These are phyloP conservation scores for Sarcophaga carnaria DNA, from an alignment of 2,888 invertebrate species.

Conservation along the genomic window DNA sequence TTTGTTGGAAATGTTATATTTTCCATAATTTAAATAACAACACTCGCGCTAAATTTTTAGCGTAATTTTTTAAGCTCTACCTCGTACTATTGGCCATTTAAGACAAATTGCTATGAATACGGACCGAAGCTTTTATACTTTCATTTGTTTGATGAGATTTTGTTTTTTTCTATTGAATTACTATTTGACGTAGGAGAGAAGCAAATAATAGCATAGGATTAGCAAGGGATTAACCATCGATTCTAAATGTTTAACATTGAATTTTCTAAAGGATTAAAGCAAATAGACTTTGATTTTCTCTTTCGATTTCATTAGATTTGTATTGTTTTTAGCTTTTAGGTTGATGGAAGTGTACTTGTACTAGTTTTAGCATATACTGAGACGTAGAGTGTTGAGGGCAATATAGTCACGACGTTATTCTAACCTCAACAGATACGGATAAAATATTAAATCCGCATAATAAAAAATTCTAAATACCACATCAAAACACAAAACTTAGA, in stretches of 20 bases:
- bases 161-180: slow-evolving; percentile 25
- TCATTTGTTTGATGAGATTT: too few relatives aligned
- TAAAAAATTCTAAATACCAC: too few relatives aligned
- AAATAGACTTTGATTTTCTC: slow-evolving; percentile 32
- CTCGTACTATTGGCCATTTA: slow-evolving; percentile 49
- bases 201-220: background rate
- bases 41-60: slow-evolving; percentile 24
- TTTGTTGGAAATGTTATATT: slow-evolving; percentile 44
- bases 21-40: slow-evolving; percentile 46
- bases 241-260: slow-evolving; percentile 54
- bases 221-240: slow-evolving; percentile 50
- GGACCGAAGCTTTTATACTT: slow-evolving; percentile 55
- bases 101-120: slow-evolving; percentile 40
- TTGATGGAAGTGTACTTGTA: slow-evolving; percentile 40
- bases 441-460: too few relatives aligned
- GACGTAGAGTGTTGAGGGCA: background rate
- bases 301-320: background rate
- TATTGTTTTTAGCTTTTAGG: slow-evolving; percentile 39
- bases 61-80: slow-evolving; percentile 19
- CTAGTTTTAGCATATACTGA: background rate
- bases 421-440: too few relatives aligned
- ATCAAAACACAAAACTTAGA: too few relatives aligned
- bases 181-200: background rate
- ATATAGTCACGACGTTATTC: background rate
- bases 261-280: slow-evolving; percentile 56